These are phyloP conservation scores for Augochlora pura DNA, from an alignment of 1,140 invertebrate species.

Conservation along the genomic window DNA sequence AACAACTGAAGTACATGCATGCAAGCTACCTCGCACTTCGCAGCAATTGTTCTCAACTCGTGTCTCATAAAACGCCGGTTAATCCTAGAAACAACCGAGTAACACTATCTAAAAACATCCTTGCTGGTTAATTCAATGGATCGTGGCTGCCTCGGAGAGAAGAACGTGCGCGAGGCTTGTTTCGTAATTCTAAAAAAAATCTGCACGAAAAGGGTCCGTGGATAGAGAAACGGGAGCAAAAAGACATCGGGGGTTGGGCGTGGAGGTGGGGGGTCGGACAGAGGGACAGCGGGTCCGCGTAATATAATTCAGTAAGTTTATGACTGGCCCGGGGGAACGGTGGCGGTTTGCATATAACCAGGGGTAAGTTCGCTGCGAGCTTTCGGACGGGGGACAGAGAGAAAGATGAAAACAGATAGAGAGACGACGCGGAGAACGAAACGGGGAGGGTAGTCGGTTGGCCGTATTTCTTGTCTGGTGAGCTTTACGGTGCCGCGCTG, in stretches of 20 bases:
- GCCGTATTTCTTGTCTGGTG: slow-evolving; percentile 80
- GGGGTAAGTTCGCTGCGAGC: slow-evolving; percentile 76
- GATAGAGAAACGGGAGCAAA: slow-evolving; percentile 8
- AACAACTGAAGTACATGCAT: too few relatives aligned
- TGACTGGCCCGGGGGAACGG: slow-evolving; percentile 77
- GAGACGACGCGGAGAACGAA: slow-evolving; percentile 53
- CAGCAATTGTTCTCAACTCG: too few relatives aligned
- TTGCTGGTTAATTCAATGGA: too few relatives aligned
- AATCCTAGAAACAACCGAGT: too few relatives aligned
- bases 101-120: too few relatives aligned
- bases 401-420: slow-evolving; percentile 46
- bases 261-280: slow-evolving; percentile 47
- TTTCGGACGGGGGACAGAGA: slow-evolving; percentile 45
- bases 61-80: too few relatives aligned
- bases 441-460: slow-evolving; percentile 68
- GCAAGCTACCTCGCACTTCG: too few relatives aligned
- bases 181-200: slow-evolving; percentile 30
- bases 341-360: slow-evolving; percentile 80
- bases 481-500: slow-evolving; percentile 76
- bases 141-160: neutral
- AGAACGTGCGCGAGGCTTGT: neutral
- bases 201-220: slow-evolving; percentile 24
- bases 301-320: slow-evolving; percentile 81
- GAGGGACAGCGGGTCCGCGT: slow-evolving; percentile 71
- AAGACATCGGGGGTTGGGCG: slow-evolving; percentile 1